These are phyloP conservation scores for Pseudomyrmex dendroicus DNA, from an alignment of 1,140 invertebrate species.

Conservation along the genomic window DNA sequence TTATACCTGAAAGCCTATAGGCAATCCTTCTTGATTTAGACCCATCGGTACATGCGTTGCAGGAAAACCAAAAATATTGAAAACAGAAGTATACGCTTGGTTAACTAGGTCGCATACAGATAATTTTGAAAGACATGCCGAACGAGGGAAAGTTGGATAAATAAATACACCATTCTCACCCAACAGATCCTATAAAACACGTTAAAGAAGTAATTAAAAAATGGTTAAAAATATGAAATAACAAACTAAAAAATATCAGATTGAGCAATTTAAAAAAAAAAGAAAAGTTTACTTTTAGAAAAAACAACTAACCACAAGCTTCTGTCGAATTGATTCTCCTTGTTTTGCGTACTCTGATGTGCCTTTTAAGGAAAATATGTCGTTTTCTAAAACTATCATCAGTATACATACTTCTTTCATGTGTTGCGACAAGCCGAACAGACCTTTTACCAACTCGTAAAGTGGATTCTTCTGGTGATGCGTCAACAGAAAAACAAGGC, in stretches of 20 bases:
- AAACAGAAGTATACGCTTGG: slow-evolving; percentile 89
- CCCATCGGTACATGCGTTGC: slow-evolving; percentile 91
- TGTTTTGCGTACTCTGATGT: slow-evolving; percentile 75
- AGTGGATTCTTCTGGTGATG: slow-evolving; percentile 81
- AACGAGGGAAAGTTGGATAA: slow-evolving; percentile 89
- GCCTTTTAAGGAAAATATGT: slow-evolving; percentile 80
- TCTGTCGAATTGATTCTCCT: slow-evolving; percentile 75
- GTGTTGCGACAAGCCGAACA: slow-evolving; percentile 81
- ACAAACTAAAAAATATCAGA: too few relatives aligned
- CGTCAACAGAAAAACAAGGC: neutral
- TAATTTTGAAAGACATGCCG: slow-evolving; percentile 88
- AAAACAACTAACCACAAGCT: slow-evolving; percentile 78
- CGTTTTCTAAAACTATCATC: slow-evolving; percentile 69
- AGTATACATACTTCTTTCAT: slow-evolving; percentile 82
- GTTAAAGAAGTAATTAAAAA: neutral
- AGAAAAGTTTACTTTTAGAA: neutral
- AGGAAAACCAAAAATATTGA: slow-evolving; percentile 91
- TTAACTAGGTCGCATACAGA: slow-evolving; percentile 86
- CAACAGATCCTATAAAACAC: slow-evolving; percentile 83
- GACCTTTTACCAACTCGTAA: slow-evolving; percentile 82
- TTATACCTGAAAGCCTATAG: slow-evolving; percentile 90
- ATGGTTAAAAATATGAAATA: slow-evolving; percentile 20
- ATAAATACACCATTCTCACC: slow-evolving; percentile 90
- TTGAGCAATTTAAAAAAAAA: too few relatives aligned
- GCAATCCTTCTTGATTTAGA: slow-evolving; percentile 87